Base-by-base conservation (phyloP, 2,797 vertebrate species). In the Phoebastria nigripes region DNA sequence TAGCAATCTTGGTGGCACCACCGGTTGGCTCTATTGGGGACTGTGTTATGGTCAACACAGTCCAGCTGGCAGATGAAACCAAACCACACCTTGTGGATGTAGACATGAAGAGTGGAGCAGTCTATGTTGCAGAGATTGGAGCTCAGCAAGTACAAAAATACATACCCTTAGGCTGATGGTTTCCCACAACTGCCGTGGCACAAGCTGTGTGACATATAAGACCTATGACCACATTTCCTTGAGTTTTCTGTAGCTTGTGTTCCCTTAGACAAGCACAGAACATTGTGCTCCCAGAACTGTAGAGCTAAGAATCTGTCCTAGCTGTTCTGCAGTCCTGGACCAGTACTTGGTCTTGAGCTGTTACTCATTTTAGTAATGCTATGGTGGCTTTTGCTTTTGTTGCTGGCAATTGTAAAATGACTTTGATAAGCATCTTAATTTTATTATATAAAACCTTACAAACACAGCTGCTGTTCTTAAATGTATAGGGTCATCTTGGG, bases 81-180 rank as follows among this genome's bases (percentile, higher is more conserved):
- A 98, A 98, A 71, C 99, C 99, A 2, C 99, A 99, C 90, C 97
- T 99, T 80, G 97, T 99, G 52, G 99, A 99, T 66, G 91, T 99
- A 41, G 98, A 99, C 84, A 90, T 97, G 84, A 98, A 97, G 93
- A 99, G 96, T 0, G 98, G 99, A 69, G 98, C 98, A 7, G 89
- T 99, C 93, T 99, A 99, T 9, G 98, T 99, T 56, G 99, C 99
- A 12, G 99, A 99, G 96, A 99, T 99, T 8, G 99, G 99, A 81
- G 99, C 99, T 7, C 98, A 98, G 88, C 99, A 99, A 98, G 99
- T 99, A n/a, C 99, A 99, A 95, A 99, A 98, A 97, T 99, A 98
- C 3, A 82, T 98, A 12, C 99, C 98, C 9, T 95, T 96, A 93
- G 90, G 93, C 35, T 91, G 91, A 93, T 56, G n/a, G 21, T 28